Evolutionary conservation across 2,113 vertebrate species (phyloP).

Genomic region (Motacilla alba): DNA sequence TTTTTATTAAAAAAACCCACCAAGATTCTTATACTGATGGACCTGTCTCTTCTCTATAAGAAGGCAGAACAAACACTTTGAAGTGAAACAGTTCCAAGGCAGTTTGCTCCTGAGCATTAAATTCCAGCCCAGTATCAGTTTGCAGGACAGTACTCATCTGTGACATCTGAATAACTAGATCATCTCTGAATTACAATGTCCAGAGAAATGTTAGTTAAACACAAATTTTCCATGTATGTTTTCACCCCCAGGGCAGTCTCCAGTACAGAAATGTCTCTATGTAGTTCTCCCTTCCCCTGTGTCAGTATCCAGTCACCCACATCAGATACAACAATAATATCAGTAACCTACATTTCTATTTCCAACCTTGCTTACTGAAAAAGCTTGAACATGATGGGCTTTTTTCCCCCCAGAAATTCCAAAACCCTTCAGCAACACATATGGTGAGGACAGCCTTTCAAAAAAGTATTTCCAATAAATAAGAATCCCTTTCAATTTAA

Average conservation of each 20-base stretch:
- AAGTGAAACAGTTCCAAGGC: background rate
- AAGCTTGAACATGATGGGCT: background rate
- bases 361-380: background rate
- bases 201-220: background rate
- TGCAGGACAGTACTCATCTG: background rate
- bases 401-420: rapidly evolving
- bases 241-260: background rate
- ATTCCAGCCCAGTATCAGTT: background rate
- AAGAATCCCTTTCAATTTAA: background rate
- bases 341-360: background rate
- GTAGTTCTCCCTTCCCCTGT: background rate
- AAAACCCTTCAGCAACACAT: background rate
- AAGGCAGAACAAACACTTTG: background rate
- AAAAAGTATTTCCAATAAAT: background rate
- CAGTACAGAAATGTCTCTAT: background rate
- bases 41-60: background rate
- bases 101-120: background rate
- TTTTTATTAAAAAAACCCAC: background rate
- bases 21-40: background rate
- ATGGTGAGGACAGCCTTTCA: background rate
- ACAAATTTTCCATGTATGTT: background rate
- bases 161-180: background rate
- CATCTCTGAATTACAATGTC: background rate
- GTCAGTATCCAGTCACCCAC: background rate
- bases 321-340: background rate